These are phyloP conservation scores for Noctua comes DNA, from an alignment of 2,888 invertebrate genomes.

Conservation along the genomic window DNA sequence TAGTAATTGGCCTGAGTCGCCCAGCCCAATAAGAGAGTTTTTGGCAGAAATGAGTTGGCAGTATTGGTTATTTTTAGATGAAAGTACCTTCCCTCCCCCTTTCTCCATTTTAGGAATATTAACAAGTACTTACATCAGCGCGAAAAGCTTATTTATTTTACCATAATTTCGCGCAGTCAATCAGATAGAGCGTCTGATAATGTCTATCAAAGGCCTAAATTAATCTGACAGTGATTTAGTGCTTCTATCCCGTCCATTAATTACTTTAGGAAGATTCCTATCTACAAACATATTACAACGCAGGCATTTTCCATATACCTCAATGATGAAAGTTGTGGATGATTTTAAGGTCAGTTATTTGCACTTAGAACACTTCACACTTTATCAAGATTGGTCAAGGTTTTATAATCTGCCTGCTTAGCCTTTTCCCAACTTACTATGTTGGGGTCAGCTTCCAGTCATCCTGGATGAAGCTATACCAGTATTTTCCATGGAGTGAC, in stretches of 20 bases:
- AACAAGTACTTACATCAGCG: constrained; percentile 6
- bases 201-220: constrained; percentile 66
- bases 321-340: neutral
- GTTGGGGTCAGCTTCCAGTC: neutral
- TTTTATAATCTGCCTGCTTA: neutral
- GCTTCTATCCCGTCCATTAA: constrained; percentile 66
- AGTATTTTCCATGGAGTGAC: neutral
- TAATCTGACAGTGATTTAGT: constrained; percentile 76
- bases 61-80: neutral
- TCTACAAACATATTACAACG: constrained; percentile 4
- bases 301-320: neutral
- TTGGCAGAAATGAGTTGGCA: neutral
- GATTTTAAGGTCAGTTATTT: neutral
- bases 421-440: neutral
- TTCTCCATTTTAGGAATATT: constrained; percentile 18
- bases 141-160: neutral
- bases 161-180: constrained; percentile 57
- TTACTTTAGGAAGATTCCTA: constrained; percentile 34
- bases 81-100: too few relatives aligned
- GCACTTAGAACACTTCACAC: neutral
- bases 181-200: constrained; percentile 84
- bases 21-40: neutral
- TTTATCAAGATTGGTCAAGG: neutral
- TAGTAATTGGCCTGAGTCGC: neutral
- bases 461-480: neutral